A percentile compares a stretch with the other conserved stretches of the same genome.
These are phyloP conservation scores for Caenorhabditis sinica DNA, from an alignment of 2,888 invertebrate genomes.

Conservation along the genomic window DNA sequence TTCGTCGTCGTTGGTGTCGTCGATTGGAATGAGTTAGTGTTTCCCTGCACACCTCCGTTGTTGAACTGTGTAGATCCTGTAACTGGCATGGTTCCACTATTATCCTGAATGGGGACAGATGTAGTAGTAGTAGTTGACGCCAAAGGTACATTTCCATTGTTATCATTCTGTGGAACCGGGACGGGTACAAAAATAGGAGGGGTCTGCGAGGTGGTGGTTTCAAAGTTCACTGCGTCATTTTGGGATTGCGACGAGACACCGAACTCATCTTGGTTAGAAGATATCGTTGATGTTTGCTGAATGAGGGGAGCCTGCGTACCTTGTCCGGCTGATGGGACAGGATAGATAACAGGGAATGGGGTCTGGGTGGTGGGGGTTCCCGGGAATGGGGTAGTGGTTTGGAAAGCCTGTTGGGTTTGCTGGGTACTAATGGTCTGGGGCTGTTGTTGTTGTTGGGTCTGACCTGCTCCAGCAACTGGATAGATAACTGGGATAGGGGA, in stretches of 20 bases:
- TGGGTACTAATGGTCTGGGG: too few species aligned
- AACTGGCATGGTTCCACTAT: constrained; percentile 41
- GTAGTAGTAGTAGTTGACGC: constrained; percentile 40
- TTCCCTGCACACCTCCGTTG: constrained; percentile 22
- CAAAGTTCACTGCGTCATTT: constrained; percentile 12
- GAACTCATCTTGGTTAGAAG: constrained; percentile 56
- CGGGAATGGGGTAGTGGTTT: constrained; percentile 11
- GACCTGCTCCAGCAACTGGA: constrained; percentile 8
- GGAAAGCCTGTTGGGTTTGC: constrained; percentile 3
- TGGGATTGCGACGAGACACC: constrained; percentile 16
- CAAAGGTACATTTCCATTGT: constrained; percentile 51
- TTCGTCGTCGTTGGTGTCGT: constrained; percentile 52
- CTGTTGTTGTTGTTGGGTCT: constrained; percentile 5
- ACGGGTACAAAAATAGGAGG: constrained; percentile 20
- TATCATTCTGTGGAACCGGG: constrained; percentile 17
- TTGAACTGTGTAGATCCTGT: constrained; percentile 38
- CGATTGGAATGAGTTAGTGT: constrained; percentile 53
- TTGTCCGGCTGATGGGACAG: constrained; percentile 30
- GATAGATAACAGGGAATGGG: constrained; percentile 40
- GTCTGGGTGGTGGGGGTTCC: constrained; percentile 9
- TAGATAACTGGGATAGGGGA: constrained; percentile 11
- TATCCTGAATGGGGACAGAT: constrained; percentile 4
- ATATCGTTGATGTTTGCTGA: constrained; percentile 33
- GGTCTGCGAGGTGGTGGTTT: constrained; percentile 23
- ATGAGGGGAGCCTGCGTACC: constrained; percentile 18